Conservation (phyloP, 2,888 invertebrate genomes). For the Didymodactylos carnosus region DNA sequence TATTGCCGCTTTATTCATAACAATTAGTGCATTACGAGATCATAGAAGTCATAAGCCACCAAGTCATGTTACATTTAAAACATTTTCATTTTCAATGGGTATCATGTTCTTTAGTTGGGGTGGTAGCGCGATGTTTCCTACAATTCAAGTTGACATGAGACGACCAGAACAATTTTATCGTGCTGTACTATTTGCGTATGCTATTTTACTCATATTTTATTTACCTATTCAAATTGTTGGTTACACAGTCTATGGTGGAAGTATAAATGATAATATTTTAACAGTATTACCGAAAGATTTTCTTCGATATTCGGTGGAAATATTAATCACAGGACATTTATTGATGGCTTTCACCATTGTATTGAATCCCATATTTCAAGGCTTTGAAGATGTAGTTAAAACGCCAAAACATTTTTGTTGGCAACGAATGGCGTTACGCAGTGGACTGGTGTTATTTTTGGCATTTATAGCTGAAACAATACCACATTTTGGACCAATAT, state of each 20-base stretch:
- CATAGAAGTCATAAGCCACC: background rate
- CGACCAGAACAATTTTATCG: conserved; percentile 51
- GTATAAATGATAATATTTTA: conserved; percentile 54
- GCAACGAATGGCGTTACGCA: conserved; percentile 51
- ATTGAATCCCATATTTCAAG: conserved; percentile 53
- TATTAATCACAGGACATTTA: conserved; percentile 47
- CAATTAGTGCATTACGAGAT: background rate
- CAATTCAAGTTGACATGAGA: conserved; percentile 75
- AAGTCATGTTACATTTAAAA: conserved; percentile 34
- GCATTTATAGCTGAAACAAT: conserved; percentile 59
- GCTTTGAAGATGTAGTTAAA: conserved; percentile 42
- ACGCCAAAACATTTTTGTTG: conserved; percentile 45
- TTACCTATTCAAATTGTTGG: conserved; percentile 49
- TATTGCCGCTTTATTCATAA: conserved; percentile 44
- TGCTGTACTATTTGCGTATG: conserved; percentile 52
- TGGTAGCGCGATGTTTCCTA: conserved; percentile 55
- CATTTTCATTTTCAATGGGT: conserved; percentile 50
- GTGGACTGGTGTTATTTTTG: conserved; percentile 48
- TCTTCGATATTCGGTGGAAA: conserved; percentile 42
- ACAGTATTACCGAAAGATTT: conserved; percentile 34
- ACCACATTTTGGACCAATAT: conserved; percentile 63
- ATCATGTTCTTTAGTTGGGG: conserved; percentile 52
- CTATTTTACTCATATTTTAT: conserved; percentile 43
- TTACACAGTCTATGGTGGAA: conserved; percentile 46
- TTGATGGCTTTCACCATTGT: conserved; percentile 49